Conservation (phyloP, 2,888 invertebrate genomes). For the Watsonalla cultraria region DNA sequence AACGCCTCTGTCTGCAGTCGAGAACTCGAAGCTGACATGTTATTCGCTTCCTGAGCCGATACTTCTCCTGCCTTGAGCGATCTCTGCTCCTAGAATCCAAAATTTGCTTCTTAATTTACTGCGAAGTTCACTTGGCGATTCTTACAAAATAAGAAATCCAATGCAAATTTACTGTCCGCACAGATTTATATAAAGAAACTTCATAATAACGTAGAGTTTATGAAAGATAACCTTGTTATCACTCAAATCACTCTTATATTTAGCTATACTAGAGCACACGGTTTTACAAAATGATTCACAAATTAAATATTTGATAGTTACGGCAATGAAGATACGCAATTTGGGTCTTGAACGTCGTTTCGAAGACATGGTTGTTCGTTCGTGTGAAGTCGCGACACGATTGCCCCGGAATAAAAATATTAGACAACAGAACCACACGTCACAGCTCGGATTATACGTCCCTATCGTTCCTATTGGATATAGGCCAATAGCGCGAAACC, state of each 20-base stretch:
- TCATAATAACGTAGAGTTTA: slow-evolving; percentile 17
- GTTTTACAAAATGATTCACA: slow-evolving; percentile 51
- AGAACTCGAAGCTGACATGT: slow-evolving; percentile 90
- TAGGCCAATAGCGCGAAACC: slow-evolving; percentile 69
- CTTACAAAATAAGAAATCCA: neutral
- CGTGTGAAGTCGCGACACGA: slow-evolving; percentile 44
- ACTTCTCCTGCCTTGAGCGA: slow-evolving; percentile 90
- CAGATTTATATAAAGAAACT: neutral
- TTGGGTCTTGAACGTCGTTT: slow-evolving; percentile 67
- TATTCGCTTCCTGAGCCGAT: slow-evolving; percentile 91
- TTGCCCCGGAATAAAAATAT: slow-evolving; percentile 56
- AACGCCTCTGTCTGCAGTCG: slow-evolving; percentile 92
- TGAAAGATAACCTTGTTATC: slow-evolving; percentile 46
- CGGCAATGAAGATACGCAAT: slow-evolving; percentile 66
- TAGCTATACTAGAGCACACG: slow-evolving; percentile 30
- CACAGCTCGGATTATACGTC: slow-evolving; percentile 58
- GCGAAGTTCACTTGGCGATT: neutral
- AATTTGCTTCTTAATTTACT: neutral
- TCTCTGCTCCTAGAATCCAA: slow-evolving; percentile 85
- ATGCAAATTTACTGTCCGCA: neutral
- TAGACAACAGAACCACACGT: slow-evolving; percentile 57
- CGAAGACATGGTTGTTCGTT: slow-evolving; percentile 57
- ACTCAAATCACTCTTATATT: slow-evolving; percentile 40
- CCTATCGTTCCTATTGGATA: slow-evolving; percentile 68
- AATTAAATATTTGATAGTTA: slow-evolving; percentile 67